phyloP scores from a whole-genome alignment of 2,797 vertebrate genomes.

The Xiphophorus birchmanni region DNA sequence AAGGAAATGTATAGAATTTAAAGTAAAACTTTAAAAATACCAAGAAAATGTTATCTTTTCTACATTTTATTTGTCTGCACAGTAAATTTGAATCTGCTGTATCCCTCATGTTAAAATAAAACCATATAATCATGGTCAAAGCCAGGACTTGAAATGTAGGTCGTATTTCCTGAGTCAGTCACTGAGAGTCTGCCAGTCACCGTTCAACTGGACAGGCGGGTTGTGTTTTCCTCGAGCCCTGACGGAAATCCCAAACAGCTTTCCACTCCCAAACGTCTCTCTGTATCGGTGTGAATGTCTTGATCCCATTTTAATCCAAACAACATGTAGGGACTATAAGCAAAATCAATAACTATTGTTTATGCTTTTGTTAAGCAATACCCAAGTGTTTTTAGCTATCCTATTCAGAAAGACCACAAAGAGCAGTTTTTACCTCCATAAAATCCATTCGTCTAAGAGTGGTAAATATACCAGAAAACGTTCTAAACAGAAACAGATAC shows the following conservation, averaged over 20 bases:
- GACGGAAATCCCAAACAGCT: neutral
- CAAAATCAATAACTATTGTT: neutral
- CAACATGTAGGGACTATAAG: neutral
- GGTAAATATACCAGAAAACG: neutral
- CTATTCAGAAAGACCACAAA: neutral
- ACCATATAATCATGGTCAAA: neutral
- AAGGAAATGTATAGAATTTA: no score
- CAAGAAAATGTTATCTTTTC: neutral
- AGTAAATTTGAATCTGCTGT: neutral
- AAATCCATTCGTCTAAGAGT: neutral
- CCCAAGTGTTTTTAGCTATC: neutral
- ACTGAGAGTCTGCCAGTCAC: neutral
- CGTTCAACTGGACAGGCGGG: conserved; percentile 29
- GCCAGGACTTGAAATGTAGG: neutral
- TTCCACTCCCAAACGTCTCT: neutral
- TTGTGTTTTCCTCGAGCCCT: neutral
- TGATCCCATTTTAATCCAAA: neutral
- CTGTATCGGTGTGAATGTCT: neutral
- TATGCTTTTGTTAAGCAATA: neutral
- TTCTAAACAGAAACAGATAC: neutral
- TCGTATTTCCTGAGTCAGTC: neutral
- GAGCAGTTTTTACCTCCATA: no score
- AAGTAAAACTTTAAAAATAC: neutral
- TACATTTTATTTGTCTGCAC: neutral
- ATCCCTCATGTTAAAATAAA: neutral